Evolutionary conservation across 2,888 invertebrate species (phyloP), one percentile per base, ranked within the genome.

Genomic region (Mactromeris polynyma): DNA sequence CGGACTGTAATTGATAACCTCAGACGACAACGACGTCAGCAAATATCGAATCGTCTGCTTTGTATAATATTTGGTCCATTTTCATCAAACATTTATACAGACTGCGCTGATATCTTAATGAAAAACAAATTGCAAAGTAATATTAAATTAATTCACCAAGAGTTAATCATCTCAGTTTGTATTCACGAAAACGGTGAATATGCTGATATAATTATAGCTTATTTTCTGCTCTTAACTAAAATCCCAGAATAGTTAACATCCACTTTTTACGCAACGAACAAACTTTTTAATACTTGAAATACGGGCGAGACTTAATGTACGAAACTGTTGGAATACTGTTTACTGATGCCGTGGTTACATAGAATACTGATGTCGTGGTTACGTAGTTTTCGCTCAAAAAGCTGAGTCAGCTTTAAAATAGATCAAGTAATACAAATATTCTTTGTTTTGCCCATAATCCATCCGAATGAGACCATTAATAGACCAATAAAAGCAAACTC

Each of bases 61-160:
- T 36, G 17, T 73, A 19, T 73, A 2, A 36, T 6, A 6, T 7
- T 73, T 33, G 33, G 73, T 73, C 36, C 11, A 73, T 4, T 73
- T 73, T 73, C 73, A 36, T 73, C 33, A 36, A 73, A 73, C 33
- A 36, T 36, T 33, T 19, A 73, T 73, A 73, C 73, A 33, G 36
- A 73, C 33, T 36, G 2, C 36, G 31, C 21, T 11, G 36, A 36
- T 73, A 19, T 36, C 73, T 73, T 73, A 36, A 73, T 73, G 36
- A 73, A 73, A 36, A 73, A 73, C 73, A 73, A 73, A 73, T 73
- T 73, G 73, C 73, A 73, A 36, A 73, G 73, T 73, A 36, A 73
- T 73, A 33, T 73, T 33, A 73, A 73, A 73, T 73, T 73, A 73
- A 73, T 73, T 73, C 73, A 33, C 36, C 0, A 36, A 26, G 36